Conservation (phyloP, 2,888 invertebrate genomes). For the Nudaria mundana region DNA sequence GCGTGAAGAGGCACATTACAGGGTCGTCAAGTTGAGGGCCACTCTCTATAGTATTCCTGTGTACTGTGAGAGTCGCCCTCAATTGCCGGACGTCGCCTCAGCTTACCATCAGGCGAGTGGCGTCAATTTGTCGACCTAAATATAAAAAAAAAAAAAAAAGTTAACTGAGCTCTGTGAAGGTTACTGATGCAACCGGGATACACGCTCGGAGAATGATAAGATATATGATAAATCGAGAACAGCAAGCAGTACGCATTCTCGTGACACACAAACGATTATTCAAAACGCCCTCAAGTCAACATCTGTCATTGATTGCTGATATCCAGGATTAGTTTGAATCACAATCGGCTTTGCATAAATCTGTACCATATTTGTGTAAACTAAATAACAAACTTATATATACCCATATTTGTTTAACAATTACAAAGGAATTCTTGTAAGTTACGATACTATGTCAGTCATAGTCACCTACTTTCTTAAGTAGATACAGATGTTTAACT, state of each 20-base stretch:
- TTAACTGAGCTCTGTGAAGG: no score
- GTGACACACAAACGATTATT: slow-evolving; percentile 46
- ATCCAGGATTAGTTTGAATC: slow-evolving; percentile 60
- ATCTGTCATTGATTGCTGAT: slow-evolving; percentile 59
- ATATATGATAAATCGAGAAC: slow-evolving; percentile 20
- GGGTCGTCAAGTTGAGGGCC: no score
- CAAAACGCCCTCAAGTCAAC: slow-evolving; percentile 57
- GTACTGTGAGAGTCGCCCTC: no score
- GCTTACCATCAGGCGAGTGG: no score
- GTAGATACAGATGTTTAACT: slow-evolving; percentile 29
- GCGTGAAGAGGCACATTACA: no score
- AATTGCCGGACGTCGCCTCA: no score
- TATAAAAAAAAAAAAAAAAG: no score
- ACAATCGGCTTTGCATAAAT: slow-evolving; percentile 58
- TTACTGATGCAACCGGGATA: no score
- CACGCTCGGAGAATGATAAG: no score
- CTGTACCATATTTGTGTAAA: slow-evolving; percentile 32
- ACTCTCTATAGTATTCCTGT: no score
- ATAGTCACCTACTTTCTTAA: slow-evolving; percentile 28
- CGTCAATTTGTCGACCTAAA: no score
- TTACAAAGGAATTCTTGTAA: slow-evolving; percentile 35
- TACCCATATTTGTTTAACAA: slow-evolving; percentile 27
- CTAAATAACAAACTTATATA: slow-evolving; percentile 13
- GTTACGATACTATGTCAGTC: no score
- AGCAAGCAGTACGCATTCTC: slow-evolving; percentile 12